A percentile compares a stretch with the other conserved stretches of the same genome.
These are phyloP conservation scores for Phylloscopus whistleri DNA, from an alignment of 2,113 vertebrate species.

Conservation along the genomic window DNA sequence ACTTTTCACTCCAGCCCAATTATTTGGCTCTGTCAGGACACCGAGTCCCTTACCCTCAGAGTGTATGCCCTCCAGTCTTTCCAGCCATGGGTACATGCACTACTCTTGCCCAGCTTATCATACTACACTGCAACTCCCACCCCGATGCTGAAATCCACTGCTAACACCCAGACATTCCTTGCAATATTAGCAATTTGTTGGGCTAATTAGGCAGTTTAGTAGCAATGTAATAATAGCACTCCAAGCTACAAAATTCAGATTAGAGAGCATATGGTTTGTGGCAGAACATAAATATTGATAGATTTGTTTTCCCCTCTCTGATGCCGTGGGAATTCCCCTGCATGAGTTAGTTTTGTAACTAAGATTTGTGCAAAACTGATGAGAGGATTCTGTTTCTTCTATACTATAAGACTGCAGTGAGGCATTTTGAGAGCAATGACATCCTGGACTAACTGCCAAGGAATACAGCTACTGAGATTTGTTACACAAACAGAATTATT, in stretches of 20 bases:
- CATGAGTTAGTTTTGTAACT: neutral
- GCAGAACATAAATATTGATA: neutral
- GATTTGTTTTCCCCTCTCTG: neutral
- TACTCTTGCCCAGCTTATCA: neutral
- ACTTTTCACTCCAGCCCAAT: neutral
- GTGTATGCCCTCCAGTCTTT: neutral
- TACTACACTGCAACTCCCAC: neutral
- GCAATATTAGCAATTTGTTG: neutral
- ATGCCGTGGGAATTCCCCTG: neutral
- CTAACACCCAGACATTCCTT: fast-evolving
- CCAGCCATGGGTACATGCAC: neutral
- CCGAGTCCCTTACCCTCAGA: neutral
- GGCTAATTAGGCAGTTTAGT: neutral
- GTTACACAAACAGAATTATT: neutral
- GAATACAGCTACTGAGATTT: neutral
- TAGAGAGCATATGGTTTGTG: neutral
- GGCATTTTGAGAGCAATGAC: neutral
- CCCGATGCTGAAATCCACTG: neutral
- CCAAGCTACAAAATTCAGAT: neutral
- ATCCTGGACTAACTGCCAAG: neutral
- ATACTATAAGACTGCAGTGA: neutral
- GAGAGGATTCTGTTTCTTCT: neutral
- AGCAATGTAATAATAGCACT: neutral
- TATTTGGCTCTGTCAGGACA: neutral
- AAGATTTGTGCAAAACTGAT: neutral